These are phyloP conservation scores for Auanema freiburgensis DNA, from an alignment of 2,888 invertebrate genomes.

Conservation along the genomic window DNA sequence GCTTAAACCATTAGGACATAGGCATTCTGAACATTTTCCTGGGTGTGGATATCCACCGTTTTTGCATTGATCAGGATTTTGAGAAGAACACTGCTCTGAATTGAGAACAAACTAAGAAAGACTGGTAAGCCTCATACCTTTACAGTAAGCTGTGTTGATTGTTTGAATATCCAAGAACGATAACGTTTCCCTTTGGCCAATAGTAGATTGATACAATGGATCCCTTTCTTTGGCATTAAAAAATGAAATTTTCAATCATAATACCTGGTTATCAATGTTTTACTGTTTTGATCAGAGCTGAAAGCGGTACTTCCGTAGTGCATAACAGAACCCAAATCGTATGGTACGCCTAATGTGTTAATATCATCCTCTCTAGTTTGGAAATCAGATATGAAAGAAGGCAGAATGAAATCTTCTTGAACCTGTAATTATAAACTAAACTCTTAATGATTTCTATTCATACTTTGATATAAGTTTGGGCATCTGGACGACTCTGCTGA, in stretches of 20 bases:
- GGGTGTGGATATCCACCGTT: slow-evolving; percentile 63
- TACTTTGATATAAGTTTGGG: slow-evolving; percentile 40
- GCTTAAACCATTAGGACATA: slow-evolving; percentile 61
- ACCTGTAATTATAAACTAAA: slow-evolving; percentile 24
- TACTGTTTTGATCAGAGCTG: slow-evolving; percentile 54
- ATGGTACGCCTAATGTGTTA: slow-evolving; percentile 46
- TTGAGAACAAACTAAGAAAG: background rate
- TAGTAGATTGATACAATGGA: slow-evolving; percentile 58
- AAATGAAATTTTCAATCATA: background rate
- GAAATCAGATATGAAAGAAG: slow-evolving; percentile 60
- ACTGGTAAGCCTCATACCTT: slow-evolving; percentile 32
- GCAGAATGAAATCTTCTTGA: slow-evolving; percentile 51
- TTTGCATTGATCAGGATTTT: slow-evolving; percentile 29
- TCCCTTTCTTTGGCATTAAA: slow-evolving; percentile 28
- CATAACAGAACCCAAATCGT: slow-evolving; percentile 61
- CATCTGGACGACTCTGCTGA: slow-evolving; percentile 63
- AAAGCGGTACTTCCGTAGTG: slow-evolving; percentile 64
- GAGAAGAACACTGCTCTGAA: background rate
- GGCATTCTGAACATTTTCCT: slow-evolving; percentile 45
- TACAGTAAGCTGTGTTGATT: slow-evolving; percentile 62
- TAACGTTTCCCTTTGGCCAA: slow-evolving; percentile 62
- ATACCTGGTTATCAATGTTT: slow-evolving; percentile 57
- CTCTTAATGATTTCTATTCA: background rate
- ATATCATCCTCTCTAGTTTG: slow-evolving; percentile 41
- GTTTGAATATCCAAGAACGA: slow-evolving; percentile 59